These are phyloP conservation scores for Gasterosteus nipponicus DNA, from an alignment of 2,113 vertebrate genomes.

Conservation along the genomic window DNA sequence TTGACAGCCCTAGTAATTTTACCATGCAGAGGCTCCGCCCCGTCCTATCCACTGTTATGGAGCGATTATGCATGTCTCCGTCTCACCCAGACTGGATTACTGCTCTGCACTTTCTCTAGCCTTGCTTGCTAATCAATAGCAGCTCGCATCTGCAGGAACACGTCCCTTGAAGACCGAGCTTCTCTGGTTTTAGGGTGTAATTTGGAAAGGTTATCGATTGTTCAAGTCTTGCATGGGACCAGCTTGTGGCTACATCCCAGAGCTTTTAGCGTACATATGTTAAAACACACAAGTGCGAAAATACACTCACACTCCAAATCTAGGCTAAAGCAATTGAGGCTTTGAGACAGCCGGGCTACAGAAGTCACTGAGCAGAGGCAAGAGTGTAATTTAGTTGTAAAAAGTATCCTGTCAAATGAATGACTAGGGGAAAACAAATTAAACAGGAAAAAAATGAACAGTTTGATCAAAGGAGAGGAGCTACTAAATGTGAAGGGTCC, in stretches of 20 bases:
- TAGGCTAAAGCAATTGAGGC: not conserved
- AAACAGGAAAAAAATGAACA: not conserved
- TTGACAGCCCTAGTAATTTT: too few relatives aligned
- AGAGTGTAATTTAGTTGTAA: slow-evolving; percentile 44
- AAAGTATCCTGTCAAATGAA: slow-evolving; percentile 46
- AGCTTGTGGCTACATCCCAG: slow-evolving; percentile 4
- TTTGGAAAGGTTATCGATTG: slow-evolving; percentile 27
- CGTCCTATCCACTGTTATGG: slow-evolving; percentile 3
- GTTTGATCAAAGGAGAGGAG: slow-evolving; percentile 29
- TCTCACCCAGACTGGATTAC: slow-evolving; percentile 62
- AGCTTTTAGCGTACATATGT: not conserved
- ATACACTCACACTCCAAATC: not conserved
- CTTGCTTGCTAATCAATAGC: slow-evolving; percentile 50
- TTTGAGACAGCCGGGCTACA: not conserved
- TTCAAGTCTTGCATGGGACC: not conserved
- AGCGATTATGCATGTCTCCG: slow-evolving; percentile 18
- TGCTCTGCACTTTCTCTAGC: slow-evolving; percentile 48
- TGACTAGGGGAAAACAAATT: slow-evolving; percentile 18
- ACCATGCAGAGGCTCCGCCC: slow-evolving; percentile 1
- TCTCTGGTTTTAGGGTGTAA: not conserved
- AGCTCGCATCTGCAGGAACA: not conserved
- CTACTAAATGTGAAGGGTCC: slow-evolving; percentile 17
- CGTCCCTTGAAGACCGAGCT: slow-evolving; percentile 6
- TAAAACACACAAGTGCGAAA: too few relatives aligned
- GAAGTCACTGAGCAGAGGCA: slow-evolving; percentile 13